phyloP scores from a whole-genome alignment of 2,113 vertebrate species.

The Crypturellus undulatus region DNA sequence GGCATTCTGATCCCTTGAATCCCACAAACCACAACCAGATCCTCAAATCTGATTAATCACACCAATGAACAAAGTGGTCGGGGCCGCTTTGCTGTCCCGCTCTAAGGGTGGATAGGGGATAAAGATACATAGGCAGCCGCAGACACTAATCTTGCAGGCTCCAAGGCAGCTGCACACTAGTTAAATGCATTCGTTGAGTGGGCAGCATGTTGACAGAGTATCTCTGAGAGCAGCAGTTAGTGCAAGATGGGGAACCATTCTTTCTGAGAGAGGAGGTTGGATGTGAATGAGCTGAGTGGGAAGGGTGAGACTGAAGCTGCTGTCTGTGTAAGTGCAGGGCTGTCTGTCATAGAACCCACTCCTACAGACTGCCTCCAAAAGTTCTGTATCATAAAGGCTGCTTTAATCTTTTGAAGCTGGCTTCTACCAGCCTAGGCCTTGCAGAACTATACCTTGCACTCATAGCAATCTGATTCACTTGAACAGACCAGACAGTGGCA shows the following conservation, averaged over 20 bases:
- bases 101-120: background rate
- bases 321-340: constrained; percentile 13
- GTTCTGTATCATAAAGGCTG: background rate
- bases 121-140: background rate
- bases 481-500: background rate
- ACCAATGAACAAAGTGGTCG: background rate
- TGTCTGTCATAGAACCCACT: constrained; percentile 13
- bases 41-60: background rate
- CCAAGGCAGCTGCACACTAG: background rate
- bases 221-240: background rate
- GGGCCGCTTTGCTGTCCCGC: background rate
- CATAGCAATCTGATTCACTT: background rate
- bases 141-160: background rate
- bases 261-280: constrained; percentile 19
- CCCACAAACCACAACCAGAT: background rate
- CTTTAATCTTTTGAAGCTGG: background rate
- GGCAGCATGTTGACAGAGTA: background rate
- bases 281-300: constrained; percentile 49
- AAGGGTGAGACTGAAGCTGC: constrained; percentile 53
- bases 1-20: background rate
- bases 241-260: constrained; percentile 12
- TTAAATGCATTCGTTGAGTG: constrained; percentile 15
- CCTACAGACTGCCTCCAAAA: background rate
- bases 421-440: background rate
- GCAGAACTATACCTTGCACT: background rate